phyloP scores from a whole-genome alignment of 2,888 invertebrate genomes.

The Busseola fusca region DNA sequence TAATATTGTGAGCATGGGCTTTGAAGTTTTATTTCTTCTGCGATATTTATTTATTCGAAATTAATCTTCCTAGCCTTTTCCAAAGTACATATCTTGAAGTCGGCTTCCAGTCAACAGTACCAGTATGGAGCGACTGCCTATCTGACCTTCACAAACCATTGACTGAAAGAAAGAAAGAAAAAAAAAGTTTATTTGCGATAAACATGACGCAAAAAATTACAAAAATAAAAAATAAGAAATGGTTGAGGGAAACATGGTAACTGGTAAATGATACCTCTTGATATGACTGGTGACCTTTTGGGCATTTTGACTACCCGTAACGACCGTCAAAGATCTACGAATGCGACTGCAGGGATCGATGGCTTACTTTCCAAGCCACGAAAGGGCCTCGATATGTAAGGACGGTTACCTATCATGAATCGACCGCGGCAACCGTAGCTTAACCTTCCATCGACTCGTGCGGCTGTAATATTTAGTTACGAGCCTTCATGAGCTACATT shows the following conservation, averaged over 20 bases:
- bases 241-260: no score
- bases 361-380: neutral
- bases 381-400: neutral
- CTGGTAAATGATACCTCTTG: neutral
- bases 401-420: neutral
- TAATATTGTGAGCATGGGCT: constrained; percentile 1
- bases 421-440: neutral
- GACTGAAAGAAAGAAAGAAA: no score
- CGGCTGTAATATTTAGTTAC: neutral
- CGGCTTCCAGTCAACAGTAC: neutral
- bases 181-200: no score
- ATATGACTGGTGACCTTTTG: neutral
- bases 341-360: neutral
- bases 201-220: no score
- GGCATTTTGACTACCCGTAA: neutral
- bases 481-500: neutral
- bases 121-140: neutral
- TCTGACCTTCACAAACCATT: neutral
- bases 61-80: neutral
- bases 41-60: neutral
- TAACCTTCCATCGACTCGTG: neutral
- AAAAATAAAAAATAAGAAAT: no score
- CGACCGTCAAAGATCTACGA: neutral
- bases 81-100: neutral
- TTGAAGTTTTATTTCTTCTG: constrained; percentile 1